A percentile compares a stretch with the other conserved stretches of the same genome.
phyloP scores from a whole-genome alignment of 2,113 vertebrate genomes.

The Menidia beryllina region DNA sequence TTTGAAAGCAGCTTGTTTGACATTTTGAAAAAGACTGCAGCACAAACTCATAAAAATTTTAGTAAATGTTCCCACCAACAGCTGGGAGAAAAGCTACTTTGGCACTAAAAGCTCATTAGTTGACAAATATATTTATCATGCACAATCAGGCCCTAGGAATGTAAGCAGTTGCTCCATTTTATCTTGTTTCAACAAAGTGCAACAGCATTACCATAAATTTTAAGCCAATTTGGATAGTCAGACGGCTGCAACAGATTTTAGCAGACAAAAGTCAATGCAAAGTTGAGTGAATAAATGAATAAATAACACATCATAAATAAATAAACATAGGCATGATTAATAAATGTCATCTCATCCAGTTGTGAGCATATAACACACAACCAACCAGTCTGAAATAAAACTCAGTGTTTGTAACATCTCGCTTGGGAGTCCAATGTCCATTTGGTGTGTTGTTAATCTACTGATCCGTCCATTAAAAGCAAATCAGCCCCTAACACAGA shows the following conservation, averaged over 20 bases:
- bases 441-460: conserved; percentile 61
- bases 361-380: conserved; percentile 24
- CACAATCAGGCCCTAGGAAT: conserved; percentile 57
- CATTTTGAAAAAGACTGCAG: conserved; percentile 51
- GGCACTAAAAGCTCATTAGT: conserved; percentile 53
- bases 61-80: conserved; percentile 46
- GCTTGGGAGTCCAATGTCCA: conserved; percentile 30
- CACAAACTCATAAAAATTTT: conserved; percentile 39
- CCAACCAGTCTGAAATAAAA: conserved; percentile 50
- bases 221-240: conserved; percentile 51
- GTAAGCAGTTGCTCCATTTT: conserved; percentile 54
- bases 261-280: conserved; percentile 26
- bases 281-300: conserved; percentile 56
- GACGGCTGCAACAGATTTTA: conserved; percentile 46
- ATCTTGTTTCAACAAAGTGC: conserved; percentile 60
- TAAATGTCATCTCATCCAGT: conserved; percentile 25
- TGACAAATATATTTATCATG: conserved; percentile 62
- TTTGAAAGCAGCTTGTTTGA: conserved; percentile 42
- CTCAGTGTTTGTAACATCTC: conserved; percentile 44
- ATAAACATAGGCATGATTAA: conserved; percentile 44
- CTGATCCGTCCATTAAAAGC: conserved; percentile 25
- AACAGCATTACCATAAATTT: conserved; percentile 48
- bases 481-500: conserved; percentile 22
- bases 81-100: conserved; percentile 42
- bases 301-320: conserved; percentile 57